Conservation (phyloP, 2,113 vertebrate species). For the Synchiropus splendidus region DNA sequence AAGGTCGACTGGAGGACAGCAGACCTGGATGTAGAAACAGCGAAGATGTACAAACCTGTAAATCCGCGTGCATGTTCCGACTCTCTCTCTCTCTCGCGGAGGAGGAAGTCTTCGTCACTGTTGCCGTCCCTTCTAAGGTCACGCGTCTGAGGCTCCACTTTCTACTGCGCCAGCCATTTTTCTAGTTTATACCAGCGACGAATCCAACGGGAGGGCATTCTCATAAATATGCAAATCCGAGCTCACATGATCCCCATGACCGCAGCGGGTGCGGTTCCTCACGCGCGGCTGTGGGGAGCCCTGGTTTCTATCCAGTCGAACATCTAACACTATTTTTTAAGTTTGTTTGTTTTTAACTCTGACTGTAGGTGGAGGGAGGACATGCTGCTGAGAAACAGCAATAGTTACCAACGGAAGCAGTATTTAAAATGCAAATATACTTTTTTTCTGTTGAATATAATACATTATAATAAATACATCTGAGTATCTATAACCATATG, state of each 20-base stretch:
- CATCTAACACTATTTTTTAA: slow-evolving; percentile 28
- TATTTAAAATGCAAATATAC: slow-evolving; percentile 59
- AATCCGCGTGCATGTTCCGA: slow-evolving; percentile 55
- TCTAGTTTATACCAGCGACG: slow-evolving; percentile 59
- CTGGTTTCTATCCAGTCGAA: slow-evolving; percentile 12
- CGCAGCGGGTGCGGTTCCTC: no score
- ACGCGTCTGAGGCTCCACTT: slow-evolving; percentile 20
- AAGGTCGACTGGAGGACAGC: no score
- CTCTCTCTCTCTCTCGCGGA: no score
- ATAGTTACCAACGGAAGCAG: slow-evolving; percentile 55
- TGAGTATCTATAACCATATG: slow-evolving; percentile 45
- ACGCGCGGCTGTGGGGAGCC: no score
- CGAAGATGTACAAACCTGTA: slow-evolving; percentile 56
- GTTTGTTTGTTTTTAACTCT: slow-evolving; percentile 30
- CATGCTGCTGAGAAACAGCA: slow-evolving; percentile 64
- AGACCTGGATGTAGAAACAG: slow-evolving; percentile 19
- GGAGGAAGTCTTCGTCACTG: no score
- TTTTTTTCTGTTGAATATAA: neutral
- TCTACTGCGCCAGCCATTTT: slow-evolving; percentile 54
- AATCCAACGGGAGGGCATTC: slow-evolving; percentile 60
- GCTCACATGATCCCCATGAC: slow-evolving; percentile 27
- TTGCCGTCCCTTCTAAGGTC: no score
- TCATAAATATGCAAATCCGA: slow-evolving; percentile 66
- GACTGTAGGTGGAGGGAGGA: no score
- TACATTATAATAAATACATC: neutral